phyloP scores from a whole-genome alignment of 2,888 invertebrate species.

The Anaspis maculata region DNA sequence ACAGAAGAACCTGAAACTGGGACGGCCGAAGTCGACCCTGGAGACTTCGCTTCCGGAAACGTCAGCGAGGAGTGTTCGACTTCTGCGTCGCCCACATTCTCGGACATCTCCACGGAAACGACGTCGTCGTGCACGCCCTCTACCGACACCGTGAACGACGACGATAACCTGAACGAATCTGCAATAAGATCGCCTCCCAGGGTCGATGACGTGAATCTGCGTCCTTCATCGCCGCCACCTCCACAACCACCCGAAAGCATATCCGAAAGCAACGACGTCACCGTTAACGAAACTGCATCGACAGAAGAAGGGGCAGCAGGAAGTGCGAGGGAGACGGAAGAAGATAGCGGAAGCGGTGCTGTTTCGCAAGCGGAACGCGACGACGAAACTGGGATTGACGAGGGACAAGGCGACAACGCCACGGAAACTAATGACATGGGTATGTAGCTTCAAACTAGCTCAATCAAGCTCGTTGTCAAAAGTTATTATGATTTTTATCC shows the following conservation, averaged over 20 bases:
- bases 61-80: conserved; percentile 28
- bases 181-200: no score
- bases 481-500: no score
- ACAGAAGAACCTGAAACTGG: no score
- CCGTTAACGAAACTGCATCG: no score
- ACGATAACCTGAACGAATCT: conserved; percentile 3
- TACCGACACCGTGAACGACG: conserved; percentile 12
- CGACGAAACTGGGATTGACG: conserved; percentile 1
- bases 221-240: no score
- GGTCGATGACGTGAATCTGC: no score
- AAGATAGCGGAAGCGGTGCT: not conserved
- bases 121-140: conserved; percentile 11
- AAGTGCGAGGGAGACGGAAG: not conserved
- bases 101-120: conserved; percentile 18
- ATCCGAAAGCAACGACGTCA: not conserved
- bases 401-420: no score
- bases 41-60: conserved; percentile 12
- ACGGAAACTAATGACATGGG: not conserved
- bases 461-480: no score
- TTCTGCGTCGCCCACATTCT: conserved; percentile 34
- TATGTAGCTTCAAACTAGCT: no score
- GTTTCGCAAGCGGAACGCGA: not conserved
- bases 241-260: conserved; percentile 3
- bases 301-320: conserved; percentile 9
- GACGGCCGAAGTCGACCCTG: no score